A percentile compares a stretch with the other conserved stretches of the same genome.
Conservation (phyloP, 2,888 invertebrate species). For the Dimorphilus gyrociliatus region DNA sequence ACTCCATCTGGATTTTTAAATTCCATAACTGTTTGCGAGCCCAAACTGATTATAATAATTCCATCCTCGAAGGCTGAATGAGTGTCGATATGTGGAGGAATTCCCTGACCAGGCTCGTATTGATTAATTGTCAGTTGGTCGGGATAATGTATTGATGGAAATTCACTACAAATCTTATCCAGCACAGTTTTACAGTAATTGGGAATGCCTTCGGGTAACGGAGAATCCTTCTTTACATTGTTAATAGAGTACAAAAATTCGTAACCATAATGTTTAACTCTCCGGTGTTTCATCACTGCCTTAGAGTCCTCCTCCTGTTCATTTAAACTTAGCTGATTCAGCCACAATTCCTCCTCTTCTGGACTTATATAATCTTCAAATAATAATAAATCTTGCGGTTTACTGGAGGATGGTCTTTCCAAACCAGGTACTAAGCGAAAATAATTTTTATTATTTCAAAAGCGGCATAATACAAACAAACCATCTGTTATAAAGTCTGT, state of each 20-base stretch:
- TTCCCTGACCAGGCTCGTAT: constrained; percentile 44
- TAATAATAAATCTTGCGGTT: constrained; percentile 54
- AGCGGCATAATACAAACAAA: constrained; percentile 9
- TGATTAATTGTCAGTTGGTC: constrained; percentile 40
- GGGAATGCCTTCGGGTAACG: constrained; percentile 52
- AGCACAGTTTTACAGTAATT: constrained; percentile 51
- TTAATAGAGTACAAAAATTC: constrained; percentile 75
- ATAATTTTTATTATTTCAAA: constrained; percentile 1
- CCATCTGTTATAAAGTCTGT: neutral
- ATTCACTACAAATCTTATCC: constrained; percentile 44
- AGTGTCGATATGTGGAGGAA: constrained; percentile 85
- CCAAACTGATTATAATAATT: constrained; percentile 68
- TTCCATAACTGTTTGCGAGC: constrained; percentile 65
- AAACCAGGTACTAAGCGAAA: constrained; percentile 33
- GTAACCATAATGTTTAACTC: constrained; percentile 76
- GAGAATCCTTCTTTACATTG: constrained; percentile 56
- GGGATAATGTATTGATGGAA: too few species aligned
- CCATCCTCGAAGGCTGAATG: constrained; percentile 80
- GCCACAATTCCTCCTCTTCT: constrained; percentile 49
- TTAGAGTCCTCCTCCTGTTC: too few species aligned
- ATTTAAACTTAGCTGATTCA: constrained; percentile 46
- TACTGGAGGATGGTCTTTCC: constrained; percentile 11
- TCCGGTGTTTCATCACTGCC: constrained; percentile 52
- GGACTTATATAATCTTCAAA: constrained; percentile 53
- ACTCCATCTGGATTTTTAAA: constrained; percentile 51